These are phyloP conservation scores for Deroptyus accipitrinus DNA, from an alignment of 2,113 vertebrate genomes.

Conservation along the genomic window DNA sequence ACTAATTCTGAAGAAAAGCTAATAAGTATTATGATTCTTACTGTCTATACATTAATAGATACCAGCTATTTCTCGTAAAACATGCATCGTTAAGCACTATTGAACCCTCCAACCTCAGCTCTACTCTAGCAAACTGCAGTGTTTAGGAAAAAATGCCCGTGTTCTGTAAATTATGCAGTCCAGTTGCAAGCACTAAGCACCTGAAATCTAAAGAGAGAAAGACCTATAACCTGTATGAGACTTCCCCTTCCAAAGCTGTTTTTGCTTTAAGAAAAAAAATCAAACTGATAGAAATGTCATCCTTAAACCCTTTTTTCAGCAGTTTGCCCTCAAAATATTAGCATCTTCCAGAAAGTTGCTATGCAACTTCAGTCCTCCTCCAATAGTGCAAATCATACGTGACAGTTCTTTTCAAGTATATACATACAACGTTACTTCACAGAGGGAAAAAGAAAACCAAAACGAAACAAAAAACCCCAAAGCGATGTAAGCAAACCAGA, in stretches of 20 bases:
- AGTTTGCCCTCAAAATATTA: slow-evolving; percentile 77
- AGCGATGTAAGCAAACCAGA: slow-evolving; percentile 50
- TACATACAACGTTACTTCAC: slow-evolving; percentile 74
- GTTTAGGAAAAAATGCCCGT: slow-evolving; percentile 81
- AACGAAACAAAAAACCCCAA: neutral
- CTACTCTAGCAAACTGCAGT: slow-evolving; percentile 84
- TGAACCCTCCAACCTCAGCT: slow-evolving; percentile 80
- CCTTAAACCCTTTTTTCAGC: slow-evolving; percentile 75
- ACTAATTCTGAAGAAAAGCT: slow-evolving; percentile 86
- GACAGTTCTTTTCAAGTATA: slow-evolving; percentile 87
- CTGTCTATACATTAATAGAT: slow-evolving; percentile 96
- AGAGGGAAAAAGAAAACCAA: neutral
- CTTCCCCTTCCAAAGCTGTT: slow-evolving; percentile 74
- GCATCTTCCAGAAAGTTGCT: slow-evolving; percentile 69
- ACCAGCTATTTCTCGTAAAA: slow-evolving; percentile 95
- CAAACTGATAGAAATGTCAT: slow-evolving; percentile 66
- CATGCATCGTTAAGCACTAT: slow-evolving; percentile 87
- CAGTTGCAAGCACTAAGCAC: slow-evolving; percentile 80
- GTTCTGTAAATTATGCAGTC: slow-evolving; percentile 73
- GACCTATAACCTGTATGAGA: slow-evolving; percentile 75
- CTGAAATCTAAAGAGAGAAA: slow-evolving; percentile 75
- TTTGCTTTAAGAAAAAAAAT: slow-evolving; percentile 62
- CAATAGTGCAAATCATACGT: slow-evolving; percentile 89
- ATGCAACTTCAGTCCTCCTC: slow-evolving; percentile 72
- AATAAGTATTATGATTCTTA: slow-evolving; percentile 87